Evolutionary conservation across 64 coral and sea anemone species (phyloP).

Genomic region (Cladopsammia gracilis): DNA sequence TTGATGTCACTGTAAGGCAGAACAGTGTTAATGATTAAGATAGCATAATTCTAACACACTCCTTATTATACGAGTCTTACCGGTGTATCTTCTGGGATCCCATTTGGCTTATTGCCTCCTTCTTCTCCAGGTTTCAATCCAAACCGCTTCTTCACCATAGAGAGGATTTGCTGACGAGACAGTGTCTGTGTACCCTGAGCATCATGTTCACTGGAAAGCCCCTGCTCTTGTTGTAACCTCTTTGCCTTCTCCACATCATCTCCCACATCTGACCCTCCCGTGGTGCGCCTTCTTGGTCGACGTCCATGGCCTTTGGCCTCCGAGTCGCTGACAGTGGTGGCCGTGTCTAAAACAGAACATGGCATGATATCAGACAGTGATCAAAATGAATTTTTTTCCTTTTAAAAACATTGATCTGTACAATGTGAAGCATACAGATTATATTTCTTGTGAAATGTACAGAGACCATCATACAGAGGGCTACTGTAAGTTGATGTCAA

Average conservation of each 20-base stretch:
- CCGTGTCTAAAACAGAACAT: conserved; percentile 70
- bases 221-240: conserved; percentile 58
- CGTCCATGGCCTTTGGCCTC: conserved; percentile 78
- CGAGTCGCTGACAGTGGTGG: conserved; percentile 89
- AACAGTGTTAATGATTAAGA: not conserved
- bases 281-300: conserved; percentile 81
- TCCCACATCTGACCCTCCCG: conserved; percentile 77
- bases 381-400: not conserved
- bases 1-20: not conserved
- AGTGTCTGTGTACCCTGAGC: conserved; percentile 64
- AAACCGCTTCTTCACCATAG: conserved; percentile 97
- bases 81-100: conserved; percentile 50
- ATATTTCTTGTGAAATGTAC: not conserved
- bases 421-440: not conserved
- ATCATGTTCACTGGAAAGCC: conserved; percentile 84
- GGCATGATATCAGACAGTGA: not conserved
- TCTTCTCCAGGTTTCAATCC: conserved; percentile 76
- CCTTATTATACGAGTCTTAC: not conserved
- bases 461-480: not conserved
- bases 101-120: conserved; percentile 53
- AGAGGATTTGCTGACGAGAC: conserved; percentile 85
- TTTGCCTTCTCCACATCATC: conserved; percentile 77
- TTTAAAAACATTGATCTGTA: not conserved
- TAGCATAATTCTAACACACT: not conserved
- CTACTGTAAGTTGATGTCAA: not conserved